Evolutionary conservation across 2,797 vertebrate genomes (phyloP), one percentile per base, ranked within the genome.

Genomic region (Myotis daubentonii): DNA sequence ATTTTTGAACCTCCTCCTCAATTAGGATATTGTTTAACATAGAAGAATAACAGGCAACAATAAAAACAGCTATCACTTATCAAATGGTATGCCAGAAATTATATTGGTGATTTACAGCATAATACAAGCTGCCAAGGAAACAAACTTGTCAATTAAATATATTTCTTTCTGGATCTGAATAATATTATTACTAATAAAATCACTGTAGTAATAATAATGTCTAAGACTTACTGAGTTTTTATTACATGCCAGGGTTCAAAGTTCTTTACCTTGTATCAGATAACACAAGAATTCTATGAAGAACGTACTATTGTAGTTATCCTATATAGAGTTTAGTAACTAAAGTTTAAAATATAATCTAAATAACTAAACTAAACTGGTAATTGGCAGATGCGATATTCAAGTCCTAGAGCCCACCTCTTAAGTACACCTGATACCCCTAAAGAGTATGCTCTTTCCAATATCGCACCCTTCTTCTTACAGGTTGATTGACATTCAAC

Each of bases 161-260:
- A 44, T 76, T 70, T 94, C 6, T 92, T 83, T 75, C 33, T 60
- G 25, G 5, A 79, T 80, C 30, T 53, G 6, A 80, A 65, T 79
- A 87, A 60, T 85, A 74, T 30, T 71, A 85, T 60, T 75, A 79
- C 44, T 74, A 66, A 89, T 47, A 81, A 79, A 89, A 87, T 95
- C 60, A 66, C 25, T 82, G 12, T 5, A 87, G 38, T 66, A 66
- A 55, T 47, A 62, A 55, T 49, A 88, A 76, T n/a, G 20, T 20
- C 28, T 85, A 38, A 23, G 47, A 25, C 5, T 60, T 8, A 68
- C 12, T 70, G n/a, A 68, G 3, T 66, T 86, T 60, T 38, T 85
- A 44, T 47, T 89, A 38, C 5, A 53, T 71, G 11, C 0, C 8
- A 83, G 28, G 3, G 4, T 66, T 83, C n/a, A 93, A 68, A 62